Evolutionary conservation across 2,113 vertebrate genomes (phyloP), one percentile per base, ranked within the genome.

Genomic region (Pholis gunnellus): DNA sequence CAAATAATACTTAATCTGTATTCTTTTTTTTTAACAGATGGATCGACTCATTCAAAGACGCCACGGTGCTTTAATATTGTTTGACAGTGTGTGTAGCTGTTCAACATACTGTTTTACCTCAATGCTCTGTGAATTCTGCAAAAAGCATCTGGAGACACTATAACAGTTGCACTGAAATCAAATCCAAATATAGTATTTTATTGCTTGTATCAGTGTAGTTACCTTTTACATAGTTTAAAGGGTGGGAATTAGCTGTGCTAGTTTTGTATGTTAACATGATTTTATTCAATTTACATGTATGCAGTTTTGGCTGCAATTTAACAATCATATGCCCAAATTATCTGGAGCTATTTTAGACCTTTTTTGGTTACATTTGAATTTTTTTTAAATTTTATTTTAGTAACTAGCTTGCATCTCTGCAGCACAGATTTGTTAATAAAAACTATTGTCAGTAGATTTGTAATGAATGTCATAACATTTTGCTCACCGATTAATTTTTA

Each of bases 41-140:
- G 98, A 97, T 98, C 85, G 95, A 97, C 86, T 96, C 97, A 40
- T 99, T 99, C 94, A 97, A 97, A 86, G 97, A 98, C 92, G 97
- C 97, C 87, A 97, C 96, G 36, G 88, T 99, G 70, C 94, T 99
- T 75, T 98, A 97, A 95, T 61, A 4, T 69, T 6, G 52, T 65
- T 15, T 25, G 31, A 65, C 27, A 0, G 18, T 31, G n/a, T 66
- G 13, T 76, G 65, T n/a, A 68, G 66, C 63, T 52, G 27, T 29
- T 82, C 11, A 29, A n/a, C 25, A 36, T 27, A 44, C 46, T 64
- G 9, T 89, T 85, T 91, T 84, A 89, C 85, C 82, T 91, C 87
- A 85, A 61, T 80, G 50, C 71, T 77, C 67, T 70, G 46, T 65
- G 60, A 63, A 59, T 76, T 70, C 46, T 66, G 54, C 57, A 72